phyloP scores from a whole-genome alignment of 2,888 invertebrate genomes.

The Plutella xylostella region DNA sequence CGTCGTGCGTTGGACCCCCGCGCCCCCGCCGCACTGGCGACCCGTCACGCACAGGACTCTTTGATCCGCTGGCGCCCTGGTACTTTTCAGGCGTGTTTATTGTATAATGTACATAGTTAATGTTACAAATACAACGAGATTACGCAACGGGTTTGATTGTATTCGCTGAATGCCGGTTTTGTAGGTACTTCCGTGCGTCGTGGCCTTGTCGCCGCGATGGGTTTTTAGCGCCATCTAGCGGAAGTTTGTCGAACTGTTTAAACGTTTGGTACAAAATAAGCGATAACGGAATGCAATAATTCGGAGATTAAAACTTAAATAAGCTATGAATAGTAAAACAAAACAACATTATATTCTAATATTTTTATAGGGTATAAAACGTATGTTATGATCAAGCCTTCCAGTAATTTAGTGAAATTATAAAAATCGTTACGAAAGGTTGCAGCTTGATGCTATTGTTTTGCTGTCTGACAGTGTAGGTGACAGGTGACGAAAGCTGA shows the following conservation, averaged over 20 bases:
- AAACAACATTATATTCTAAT: constrained; percentile 60
- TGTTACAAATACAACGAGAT: background rate
- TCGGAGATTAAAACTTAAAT: too few species aligned
- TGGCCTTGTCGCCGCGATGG: constrained; percentile 36
- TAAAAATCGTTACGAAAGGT: constrained; percentile 31
- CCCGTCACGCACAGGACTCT: constrained; percentile 52
- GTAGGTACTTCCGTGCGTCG: constrained; percentile 18
- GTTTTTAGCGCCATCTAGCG: constrained; percentile 27
- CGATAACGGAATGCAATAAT: too few species aligned
- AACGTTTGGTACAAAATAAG: too few species aligned
- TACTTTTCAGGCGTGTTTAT: too few species aligned
- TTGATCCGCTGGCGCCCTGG: constrained; percentile 15
- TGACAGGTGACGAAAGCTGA: constrained; percentile 15
- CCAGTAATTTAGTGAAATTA: constrained; percentile 65
- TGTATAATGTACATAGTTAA: too few species aligned
- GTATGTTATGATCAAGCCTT: constrained; percentile 67
- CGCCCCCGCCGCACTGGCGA: constrained; percentile 60
- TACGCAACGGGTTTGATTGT: constrained; percentile 10
- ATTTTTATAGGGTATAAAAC: constrained; percentile 67
- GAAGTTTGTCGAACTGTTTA: constrained; percentile 36
- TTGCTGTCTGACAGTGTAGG: constrained; percentile 55
- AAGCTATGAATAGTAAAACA: constrained; percentile 41
- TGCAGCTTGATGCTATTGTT: constrained; percentile 53
- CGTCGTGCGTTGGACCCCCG: constrained; percentile 51
- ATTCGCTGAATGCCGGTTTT: too few species aligned